phyloP scores from a whole-genome alignment of 2,113 vertebrate species.

The Felis catus region F.catus_Fca126_mat1.0 CM031414.1:126985001-126985500 shows the following conservation, averaged over 20 bases:
- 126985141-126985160: neutral
- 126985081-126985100: rapidly evolving
- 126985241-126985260: neutral
- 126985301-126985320: neutral
- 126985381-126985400: neutral
- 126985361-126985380: neutral
- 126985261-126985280: neutral
- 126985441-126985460: slow-evolving; percentile 43
- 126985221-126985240: neutral
- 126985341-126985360: neutral
- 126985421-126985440: neutral
- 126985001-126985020: rapidly evolving
- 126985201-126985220: neutral
- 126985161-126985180: rapidly evolving
- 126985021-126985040: neutral
- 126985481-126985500: slow-evolving; percentile 60
- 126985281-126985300: neutral
- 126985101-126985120: rapidly evolving
- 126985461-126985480: slow-evolving; percentile 24
- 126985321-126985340: neutral
- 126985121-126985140: rapidly evolving
- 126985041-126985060: rapidly evolving
- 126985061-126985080: neutral
- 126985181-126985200: rapidly evolving
- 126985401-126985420: slow-evolving; percentile 3